Conservation (phyloP, 64 coral and sea anemone species). For the Actinia tenebrosa region DNA sequence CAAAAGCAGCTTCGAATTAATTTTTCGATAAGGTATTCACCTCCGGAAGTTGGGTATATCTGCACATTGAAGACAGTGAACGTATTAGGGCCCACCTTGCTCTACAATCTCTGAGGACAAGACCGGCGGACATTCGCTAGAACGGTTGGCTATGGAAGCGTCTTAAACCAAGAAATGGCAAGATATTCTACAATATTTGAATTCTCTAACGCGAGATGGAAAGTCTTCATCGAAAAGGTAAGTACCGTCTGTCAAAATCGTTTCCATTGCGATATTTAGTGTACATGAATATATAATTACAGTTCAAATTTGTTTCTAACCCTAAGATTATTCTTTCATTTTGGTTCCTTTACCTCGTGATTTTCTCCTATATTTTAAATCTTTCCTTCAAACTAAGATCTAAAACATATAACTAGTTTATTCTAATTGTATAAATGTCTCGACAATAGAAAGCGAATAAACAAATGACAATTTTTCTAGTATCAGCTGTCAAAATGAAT, state of each 20-base stretch:
- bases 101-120: background rate
- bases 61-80: background rate
- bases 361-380: background rate
- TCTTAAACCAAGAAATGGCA: background rate
- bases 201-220: constrained; percentile 10
- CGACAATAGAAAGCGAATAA: background rate
- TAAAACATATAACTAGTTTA: background rate
- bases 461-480: background rate
- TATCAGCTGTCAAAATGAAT: background rate
- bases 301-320: background rate
- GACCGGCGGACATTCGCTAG: background rate
- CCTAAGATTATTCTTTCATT: background rate
- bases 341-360: background rate
- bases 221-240: constrained; percentile 12
- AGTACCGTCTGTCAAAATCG: background rate
- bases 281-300: background rate
- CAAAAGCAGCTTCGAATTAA: background rate
- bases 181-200: constrained; percentile 27
- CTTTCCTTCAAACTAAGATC: background rate
- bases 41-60: background rate
- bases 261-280: background rate
- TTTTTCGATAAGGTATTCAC: constrained; percentile 1
- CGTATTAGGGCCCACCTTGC: background rate
- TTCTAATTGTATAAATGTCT: background rate
- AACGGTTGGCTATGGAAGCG: background rate